A percentile compares a stretch with the other conserved stretches of the same genome.
phyloP scores from a whole-genome alignment of 2,113 vertebrate species.

The Psilopogon haemacephalus region DNA sequence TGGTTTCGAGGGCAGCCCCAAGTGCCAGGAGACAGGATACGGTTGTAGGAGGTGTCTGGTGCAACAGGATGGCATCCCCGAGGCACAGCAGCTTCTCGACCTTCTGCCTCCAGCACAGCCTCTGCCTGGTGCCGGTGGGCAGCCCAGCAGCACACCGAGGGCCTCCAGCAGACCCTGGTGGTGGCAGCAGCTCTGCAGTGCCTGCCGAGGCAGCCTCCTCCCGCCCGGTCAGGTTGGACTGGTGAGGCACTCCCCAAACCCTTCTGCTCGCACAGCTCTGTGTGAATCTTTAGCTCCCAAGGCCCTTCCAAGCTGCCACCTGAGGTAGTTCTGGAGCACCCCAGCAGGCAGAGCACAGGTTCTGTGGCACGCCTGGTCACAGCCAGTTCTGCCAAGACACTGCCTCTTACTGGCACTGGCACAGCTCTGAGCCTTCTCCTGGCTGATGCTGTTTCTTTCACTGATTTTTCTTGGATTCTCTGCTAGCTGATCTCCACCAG shows the following conservation, averaged over 20 bases:
- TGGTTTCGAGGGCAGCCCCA: background rate
- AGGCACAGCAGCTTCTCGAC: background rate
- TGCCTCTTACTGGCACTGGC: background rate
- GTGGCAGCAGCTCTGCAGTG: background rate
- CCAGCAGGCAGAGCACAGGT: accelerated
- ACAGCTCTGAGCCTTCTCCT: background rate
- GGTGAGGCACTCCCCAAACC: background rate
- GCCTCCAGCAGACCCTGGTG: background rate
- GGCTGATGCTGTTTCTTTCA: too few species aligned
- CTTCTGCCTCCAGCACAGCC: background rate
- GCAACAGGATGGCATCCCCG: accelerated
- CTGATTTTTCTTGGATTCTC: background rate
- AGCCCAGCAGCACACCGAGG: accelerated
- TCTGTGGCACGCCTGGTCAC: accelerated
- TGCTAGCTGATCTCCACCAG: background rate
- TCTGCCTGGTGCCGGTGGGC: accelerated
- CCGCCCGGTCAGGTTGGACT: background rate
- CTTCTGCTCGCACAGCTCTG: background rate
- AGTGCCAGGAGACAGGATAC: background rate
- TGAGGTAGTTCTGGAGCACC: background rate
- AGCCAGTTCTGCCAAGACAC: accelerated
- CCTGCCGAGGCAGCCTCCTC: background rate
- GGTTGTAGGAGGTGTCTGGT: accelerated
- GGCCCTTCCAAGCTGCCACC: background rate
- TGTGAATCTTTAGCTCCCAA: background rate